Evolutionary conservation across 1,140 invertebrate species (phyloP).

Genomic region (Micrasema longulum): DNA sequence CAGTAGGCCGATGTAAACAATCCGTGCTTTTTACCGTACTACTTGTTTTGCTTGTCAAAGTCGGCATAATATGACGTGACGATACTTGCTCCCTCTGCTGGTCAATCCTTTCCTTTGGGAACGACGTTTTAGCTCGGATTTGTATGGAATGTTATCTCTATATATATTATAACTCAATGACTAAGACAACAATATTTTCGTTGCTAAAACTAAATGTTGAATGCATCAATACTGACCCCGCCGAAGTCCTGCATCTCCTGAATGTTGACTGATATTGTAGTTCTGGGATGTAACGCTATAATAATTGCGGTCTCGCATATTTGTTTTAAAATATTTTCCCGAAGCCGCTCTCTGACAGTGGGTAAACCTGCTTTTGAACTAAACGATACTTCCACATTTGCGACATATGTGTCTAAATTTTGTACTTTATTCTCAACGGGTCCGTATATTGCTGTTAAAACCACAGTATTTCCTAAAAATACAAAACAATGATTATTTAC

Average conservation of each 20-base stretch:
- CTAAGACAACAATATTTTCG: too few species aligned
- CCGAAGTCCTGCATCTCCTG: slow-evolving; percentile 90
- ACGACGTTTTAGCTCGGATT: too few species aligned
- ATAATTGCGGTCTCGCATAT: slow-evolving; percentile 81
- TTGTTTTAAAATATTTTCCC: slow-evolving; percentile 80
- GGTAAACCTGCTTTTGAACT: slow-evolving; percentile 80
- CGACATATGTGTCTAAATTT: slow-evolving; percentile 83
- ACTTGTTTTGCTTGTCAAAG: too few species aligned
- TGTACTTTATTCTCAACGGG: slow-evolving; percentile 83
- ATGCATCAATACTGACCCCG: slow-evolving; percentile 71
- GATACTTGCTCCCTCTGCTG: too few species aligned
- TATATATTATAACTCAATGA: too few species aligned
- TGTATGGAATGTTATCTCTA: too few species aligned
- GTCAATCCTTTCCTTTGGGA: too few species aligned
- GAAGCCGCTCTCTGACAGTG: slow-evolving; percentile 78
- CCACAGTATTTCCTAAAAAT: slow-evolving; percentile 79
- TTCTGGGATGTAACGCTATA: slow-evolving; percentile 79
- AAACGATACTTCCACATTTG: slow-evolving; percentile 82
- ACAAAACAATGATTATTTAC: slow-evolving; percentile 12
- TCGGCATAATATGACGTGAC: too few species aligned
- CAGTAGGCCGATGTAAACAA: too few species aligned
- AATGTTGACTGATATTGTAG: slow-evolving; percentile 80
- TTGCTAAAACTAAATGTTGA: not conserved
- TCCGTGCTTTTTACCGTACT: too few species aligned
- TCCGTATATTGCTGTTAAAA: slow-evolving; percentile 84